A percentile compares a stretch with the other conserved stretches of the same genome.
phyloP scores from a whole-genome alignment of 2,113 vertebrate genomes.

The Elephas maximus region DNA sequence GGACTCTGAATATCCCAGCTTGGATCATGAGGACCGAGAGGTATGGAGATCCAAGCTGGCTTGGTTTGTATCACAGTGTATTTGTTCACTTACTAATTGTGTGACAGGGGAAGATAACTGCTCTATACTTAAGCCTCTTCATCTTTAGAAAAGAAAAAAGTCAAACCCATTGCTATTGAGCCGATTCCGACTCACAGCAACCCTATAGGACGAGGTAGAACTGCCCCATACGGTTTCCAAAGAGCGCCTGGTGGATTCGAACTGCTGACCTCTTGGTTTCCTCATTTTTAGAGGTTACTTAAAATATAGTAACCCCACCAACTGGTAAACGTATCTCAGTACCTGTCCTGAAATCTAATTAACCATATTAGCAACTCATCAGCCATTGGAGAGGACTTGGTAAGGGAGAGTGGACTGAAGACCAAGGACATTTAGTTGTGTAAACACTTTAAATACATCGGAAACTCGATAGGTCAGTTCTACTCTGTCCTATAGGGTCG shows the following conservation, averaged over 20 bases:
- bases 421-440: neutral
- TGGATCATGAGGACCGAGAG: neutral
- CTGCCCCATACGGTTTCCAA: too few relatives aligned
- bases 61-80: neutral
- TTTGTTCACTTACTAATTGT: neutral
- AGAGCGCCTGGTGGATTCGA: too few relatives aligned
- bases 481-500: too few relatives aligned
- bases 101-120: neutral
- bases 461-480: too few relatives aligned
- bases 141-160: neutral
- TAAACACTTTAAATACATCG: neutral
- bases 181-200: too few relatives aligned
- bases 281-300: neutral
- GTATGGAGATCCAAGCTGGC: neutral
- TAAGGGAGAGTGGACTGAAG: neutral
- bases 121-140: neutral
- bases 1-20: neutral
- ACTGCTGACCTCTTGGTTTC: too few relatives aligned
- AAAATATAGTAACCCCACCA: neutral
- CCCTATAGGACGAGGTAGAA: too few relatives aligned
- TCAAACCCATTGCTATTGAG: too few relatives aligned
- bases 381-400: neutral
- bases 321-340: neutral
- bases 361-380: neutral
- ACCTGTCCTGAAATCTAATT: neutral